Percentiles rank a stretch among this genome's conserved stretches.
phyloP scores from a whole-genome alignment of 2,797 vertebrate genomes.

The Mormyrops attenuatus region DNA sequence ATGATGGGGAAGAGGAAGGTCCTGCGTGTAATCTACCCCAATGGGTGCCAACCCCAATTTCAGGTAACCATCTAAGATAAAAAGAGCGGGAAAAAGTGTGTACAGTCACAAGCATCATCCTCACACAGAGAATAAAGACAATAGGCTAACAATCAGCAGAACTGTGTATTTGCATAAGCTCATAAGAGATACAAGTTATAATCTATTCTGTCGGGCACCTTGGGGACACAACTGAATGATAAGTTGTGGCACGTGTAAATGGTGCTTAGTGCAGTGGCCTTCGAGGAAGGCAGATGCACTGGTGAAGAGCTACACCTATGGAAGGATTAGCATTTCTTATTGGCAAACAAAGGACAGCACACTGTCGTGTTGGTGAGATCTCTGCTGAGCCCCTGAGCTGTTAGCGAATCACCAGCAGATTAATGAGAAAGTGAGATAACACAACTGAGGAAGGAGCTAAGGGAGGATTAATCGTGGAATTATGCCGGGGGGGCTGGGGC shows the following conservation, averaged over 20 bases:
- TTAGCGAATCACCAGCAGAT: background rate
- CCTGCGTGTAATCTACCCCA: background rate
- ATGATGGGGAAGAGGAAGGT: background rate
- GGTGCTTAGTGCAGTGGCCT: conserved; percentile 4
- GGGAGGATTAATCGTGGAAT: background rate
- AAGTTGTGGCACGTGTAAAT: background rate
- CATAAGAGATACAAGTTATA: background rate
- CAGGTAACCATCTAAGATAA: background rate
- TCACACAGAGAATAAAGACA: background rate
- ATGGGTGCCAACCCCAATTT: background rate
- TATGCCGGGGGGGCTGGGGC: background rate
- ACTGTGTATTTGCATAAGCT: background rate
- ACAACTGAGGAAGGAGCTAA: background rate
- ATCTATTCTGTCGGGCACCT: background rate
- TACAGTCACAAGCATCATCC: background rate
- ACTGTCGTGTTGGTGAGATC: background rate
- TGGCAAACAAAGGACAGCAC: background rate
- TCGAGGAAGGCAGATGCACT: background rate
- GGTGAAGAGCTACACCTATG: background rate
- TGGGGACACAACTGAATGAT: conserved; percentile 7
- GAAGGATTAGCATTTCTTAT: background rate
- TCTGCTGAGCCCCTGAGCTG: background rate
- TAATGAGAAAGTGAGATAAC: background rate
- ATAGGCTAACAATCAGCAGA: background rate
- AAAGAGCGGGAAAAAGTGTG: background rate